Evolutionary conservation across 64 coral and sea anemone genomes (phyloP).

Genomic region (Montipora capricornis): DNA sequence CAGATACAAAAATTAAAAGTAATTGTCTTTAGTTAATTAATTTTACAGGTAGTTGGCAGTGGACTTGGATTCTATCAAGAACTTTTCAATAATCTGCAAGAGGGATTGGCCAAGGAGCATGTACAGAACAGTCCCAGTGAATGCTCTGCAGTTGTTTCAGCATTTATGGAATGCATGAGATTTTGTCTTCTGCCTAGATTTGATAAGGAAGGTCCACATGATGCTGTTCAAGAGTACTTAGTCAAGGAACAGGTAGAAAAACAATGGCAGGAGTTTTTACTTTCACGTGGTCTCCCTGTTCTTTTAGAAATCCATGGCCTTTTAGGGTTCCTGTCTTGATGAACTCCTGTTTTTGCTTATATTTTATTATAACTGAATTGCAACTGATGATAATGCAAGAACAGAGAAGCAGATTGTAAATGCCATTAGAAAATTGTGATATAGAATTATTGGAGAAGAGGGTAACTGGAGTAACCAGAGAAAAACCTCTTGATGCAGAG

Average conservation of each 20-base stretch:
- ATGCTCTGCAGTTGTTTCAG: constrained; percentile 72
- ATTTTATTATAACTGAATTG: too few species aligned
- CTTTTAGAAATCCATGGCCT: background rate
- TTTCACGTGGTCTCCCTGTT: background rate
- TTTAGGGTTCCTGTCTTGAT: too few species aligned
- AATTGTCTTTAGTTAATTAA: background rate
- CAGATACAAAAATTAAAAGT: too few species aligned
- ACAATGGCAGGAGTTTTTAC: too few species aligned
- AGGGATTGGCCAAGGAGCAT: constrained; percentile 67
- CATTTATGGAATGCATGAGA: constrained; percentile 96
- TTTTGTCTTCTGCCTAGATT: constrained; percentile 59
- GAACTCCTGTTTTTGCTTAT: too few species aligned
- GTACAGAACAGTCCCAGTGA: constrained; percentile 82
- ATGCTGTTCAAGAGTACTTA: constrained; percentile 62
- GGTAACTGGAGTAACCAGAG: too few species aligned
- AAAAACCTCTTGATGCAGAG: too few species aligned
- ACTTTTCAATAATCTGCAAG: constrained; percentile 76
- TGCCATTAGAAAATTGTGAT: too few species aligned
- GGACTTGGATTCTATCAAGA: constrained; percentile 77
- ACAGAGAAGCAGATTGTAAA: too few species aligned
- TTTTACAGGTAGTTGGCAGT: constrained; percentile 54
- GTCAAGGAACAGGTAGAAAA: constrained; percentile 78
- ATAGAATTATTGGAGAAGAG: too few species aligned
- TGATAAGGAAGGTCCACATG: background rate
- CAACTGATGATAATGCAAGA: too few species aligned